phyloP scores from a whole-genome alignment of 2,113 vertebrate species.

The Typhlomys cinereus region DNA sequence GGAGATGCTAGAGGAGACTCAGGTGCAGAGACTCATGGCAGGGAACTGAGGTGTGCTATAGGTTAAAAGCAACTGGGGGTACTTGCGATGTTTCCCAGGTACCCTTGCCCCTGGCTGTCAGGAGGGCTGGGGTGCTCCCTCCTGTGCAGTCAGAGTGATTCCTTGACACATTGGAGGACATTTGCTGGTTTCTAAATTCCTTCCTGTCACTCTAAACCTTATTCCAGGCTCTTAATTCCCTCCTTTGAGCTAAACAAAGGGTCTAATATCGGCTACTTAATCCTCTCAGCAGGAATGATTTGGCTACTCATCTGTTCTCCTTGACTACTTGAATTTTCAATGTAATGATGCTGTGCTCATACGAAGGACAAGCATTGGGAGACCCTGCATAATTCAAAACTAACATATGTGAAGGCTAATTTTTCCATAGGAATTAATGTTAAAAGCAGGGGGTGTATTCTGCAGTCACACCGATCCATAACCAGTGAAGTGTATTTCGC shows the following conservation, averaged over 20 bases:
- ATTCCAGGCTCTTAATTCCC: background rate
- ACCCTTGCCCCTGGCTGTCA: too few relatives aligned
- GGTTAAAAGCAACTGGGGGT: background rate
- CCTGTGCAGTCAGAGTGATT: background rate
- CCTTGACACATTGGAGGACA: background rate
- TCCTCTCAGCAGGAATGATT: background rate
- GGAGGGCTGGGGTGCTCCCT: rapidly evolving
- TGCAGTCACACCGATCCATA: constrained; percentile 59
- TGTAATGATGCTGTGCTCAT: constrained; percentile 46
- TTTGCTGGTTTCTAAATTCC: background rate
- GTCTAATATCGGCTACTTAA: background rate
- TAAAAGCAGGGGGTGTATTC: background rate
- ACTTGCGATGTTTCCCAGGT: background rate
- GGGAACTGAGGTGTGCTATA: background rate
- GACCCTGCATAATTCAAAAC: constrained; percentile 62
- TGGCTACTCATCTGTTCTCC: constrained; percentile 27
- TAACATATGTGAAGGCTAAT: constrained; percentile 57
- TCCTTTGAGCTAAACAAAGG: constrained; percentile 30
- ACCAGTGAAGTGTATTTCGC: constrained; percentile 25
- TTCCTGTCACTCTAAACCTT: background rate
- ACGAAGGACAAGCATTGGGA: constrained; percentile 51
- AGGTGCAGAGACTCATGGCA: background rate
- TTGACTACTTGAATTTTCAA: constrained; percentile 53
- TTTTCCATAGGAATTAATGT: constrained; percentile 61
- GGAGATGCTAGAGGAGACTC: background rate